These are phyloP conservation scores for Achatina immaculata DNA, from an alignment of 1,140 invertebrate genomes.

Conservation along the genomic window DNA sequence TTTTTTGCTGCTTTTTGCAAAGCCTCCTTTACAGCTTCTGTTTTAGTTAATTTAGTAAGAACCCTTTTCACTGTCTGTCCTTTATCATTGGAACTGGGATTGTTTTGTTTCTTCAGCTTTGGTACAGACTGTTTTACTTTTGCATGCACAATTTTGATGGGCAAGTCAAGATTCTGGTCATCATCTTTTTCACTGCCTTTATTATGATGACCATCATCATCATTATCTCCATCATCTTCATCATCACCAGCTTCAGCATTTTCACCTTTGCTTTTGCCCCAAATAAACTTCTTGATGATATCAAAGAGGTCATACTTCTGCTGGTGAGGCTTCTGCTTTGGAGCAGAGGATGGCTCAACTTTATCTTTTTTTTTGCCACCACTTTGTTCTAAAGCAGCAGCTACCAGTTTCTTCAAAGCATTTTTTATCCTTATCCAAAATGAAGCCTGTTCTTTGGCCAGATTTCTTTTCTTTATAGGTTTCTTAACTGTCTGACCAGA, in stretches of 20 bases:
- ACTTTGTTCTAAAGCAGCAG: conserved; percentile 39
- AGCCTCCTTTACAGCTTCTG: neutral
- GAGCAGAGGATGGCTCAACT: conserved; percentile 17
- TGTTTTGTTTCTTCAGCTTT: neutral
- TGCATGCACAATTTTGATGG: conserved; percentile 21
- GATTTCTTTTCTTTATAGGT: conserved; percentile 43
- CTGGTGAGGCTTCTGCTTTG: conserved; percentile 44
- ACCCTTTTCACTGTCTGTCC: neutral
- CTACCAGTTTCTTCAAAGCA: conserved; percentile 41
- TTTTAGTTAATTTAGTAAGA: neutral
- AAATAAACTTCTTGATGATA: conserved; percentile 38
- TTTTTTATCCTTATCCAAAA: conserved; percentile 41
- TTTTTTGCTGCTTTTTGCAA: conserved; percentile 16
- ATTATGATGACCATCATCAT: conserved; percentile 35
- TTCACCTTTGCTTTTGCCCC: conserved; percentile 31
- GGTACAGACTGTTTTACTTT: conserved; percentile 12
- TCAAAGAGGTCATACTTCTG: conserved; percentile 48
- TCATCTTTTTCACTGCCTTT: conserved; percentile 38
- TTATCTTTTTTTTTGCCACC: conserved; percentile 19
- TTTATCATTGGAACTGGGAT: neutral
- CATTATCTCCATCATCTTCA: conserved; percentile 17
- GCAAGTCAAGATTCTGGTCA: conserved; percentile 20
- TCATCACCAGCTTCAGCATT: conserved; percentile 40
- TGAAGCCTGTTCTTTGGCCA: conserved; percentile 32
- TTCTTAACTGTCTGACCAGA: conserved; percentile 50